Conservation (phyloP, 2,113 vertebrate species). For the Lonchura striata region DNA sequence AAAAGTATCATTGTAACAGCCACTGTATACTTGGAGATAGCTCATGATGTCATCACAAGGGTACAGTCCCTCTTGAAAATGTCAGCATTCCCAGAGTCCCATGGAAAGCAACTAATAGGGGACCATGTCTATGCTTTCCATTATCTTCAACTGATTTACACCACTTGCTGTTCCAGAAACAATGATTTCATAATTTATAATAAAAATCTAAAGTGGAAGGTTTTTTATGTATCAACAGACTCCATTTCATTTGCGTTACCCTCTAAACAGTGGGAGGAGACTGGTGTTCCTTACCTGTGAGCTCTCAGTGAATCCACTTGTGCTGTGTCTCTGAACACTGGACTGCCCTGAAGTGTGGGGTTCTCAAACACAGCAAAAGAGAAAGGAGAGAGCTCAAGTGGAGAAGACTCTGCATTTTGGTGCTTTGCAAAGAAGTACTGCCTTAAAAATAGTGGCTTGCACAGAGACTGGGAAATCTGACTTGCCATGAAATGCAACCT, state of each 20-base stretch:
- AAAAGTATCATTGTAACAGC: neutral
- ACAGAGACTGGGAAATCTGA: rapidly evolving
- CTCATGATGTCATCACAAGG: neutral
- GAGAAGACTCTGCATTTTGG: neutral
- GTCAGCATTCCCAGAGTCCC: neutral
- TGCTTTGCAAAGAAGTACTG: neutral
- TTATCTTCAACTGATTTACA: neutral
- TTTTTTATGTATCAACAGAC: rapidly evolving
- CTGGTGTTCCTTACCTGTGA: neutral
- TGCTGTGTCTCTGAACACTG: neutral
- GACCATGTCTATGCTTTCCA: neutral
- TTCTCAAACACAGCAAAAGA: neutral
- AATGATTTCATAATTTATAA: neutral
- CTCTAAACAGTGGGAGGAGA: neutral
- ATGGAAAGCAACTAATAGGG: neutral
- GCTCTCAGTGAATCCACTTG: neutral
- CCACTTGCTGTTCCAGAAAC: neutral
- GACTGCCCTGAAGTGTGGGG: neutral
- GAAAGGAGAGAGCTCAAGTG: rapidly evolving
- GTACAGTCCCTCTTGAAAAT: neutral
- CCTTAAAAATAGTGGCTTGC: neutral
- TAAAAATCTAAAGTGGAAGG: neutral
- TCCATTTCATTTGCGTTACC: neutral
- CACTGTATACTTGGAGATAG: neutral
- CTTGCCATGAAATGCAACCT: neutral